phyloP scores from a whole-genome alignment of 2,113 vertebrate genomes.

The Danionella cerebrum region DNA sequence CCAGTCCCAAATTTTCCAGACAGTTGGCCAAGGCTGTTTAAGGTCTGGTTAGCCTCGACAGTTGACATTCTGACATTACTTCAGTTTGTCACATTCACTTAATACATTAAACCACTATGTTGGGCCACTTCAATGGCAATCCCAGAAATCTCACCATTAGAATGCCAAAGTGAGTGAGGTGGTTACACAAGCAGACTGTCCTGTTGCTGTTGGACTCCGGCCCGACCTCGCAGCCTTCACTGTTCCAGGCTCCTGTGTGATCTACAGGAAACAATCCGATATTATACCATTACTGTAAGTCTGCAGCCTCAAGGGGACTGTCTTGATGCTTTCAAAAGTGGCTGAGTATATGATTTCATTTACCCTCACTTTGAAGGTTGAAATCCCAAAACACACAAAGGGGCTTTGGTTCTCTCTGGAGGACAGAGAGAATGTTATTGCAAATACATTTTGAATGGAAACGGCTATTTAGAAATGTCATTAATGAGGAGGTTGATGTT shows the following conservation, averaged over 20 bases:
- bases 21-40: not conserved
- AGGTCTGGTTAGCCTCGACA: not conserved
- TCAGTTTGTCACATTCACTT: not conserved
- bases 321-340: not conserved
- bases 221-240: constrained; percentile 63
- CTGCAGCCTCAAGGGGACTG: not conserved
- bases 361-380: constrained; percentile 73
- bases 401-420: constrained; percentile 59
- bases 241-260: constrained; percentile 81
- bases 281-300: constrained; percentile 1
- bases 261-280: constrained; percentile 51
- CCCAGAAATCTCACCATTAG: constrained; percentile 76
- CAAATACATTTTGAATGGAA: no score
- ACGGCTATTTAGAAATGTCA: not conserved
- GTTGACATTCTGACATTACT: not conserved
- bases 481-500: not conserved
- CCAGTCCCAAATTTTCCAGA: not conserved
- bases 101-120: not conserved
- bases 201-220: constrained; percentile 61
- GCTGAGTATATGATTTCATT: not conserved
- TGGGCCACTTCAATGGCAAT: not conserved
- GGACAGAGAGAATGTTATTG: constrained; percentile 30
- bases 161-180: constrained; percentile 91
- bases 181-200: constrained; percentile 82
- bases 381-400: constrained; percentile 92